Base-by-base conservation (phyloP, 2,888 invertebrate genomes). In the Liodrosophila aerea region DNA sequence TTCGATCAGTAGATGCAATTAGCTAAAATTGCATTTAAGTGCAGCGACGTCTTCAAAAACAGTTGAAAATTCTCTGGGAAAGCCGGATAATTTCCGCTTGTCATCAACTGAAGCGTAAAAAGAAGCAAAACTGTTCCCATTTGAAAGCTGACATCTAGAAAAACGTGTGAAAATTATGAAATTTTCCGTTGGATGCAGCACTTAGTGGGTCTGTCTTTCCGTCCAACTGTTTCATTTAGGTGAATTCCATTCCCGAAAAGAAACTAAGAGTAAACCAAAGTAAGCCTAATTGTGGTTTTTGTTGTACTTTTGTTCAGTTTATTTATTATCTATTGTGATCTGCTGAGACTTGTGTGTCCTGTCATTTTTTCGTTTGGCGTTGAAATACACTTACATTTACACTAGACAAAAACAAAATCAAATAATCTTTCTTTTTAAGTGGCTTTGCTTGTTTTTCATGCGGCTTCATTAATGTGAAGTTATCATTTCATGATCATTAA, bases 101-200 rank as follows among this genome's bases (percentile, higher is more conserved):
- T 76, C 82, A 71, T 60, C 51, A n/a, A 33, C 12, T 56, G 8
- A 54, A 52, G n/a, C n/a, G n/a, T n/a, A 22, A 22, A 22, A 5
- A 22, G 5, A 22, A 22, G 5, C 22, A 22, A 68, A 58, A 62
- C 56, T 61, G 57, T 57, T 73, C 51, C 63, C 53, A 59, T 61
- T 65, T 52, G 30, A 71, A 60, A 64, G 50, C 52, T 34, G 60
- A 60, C 57, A 47, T 12, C 29, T 66, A 18, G 62, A 77, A 77
- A 77, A 77, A 84, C 77, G 77, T 77, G 77, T 84, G 77, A 77
- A 77, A 59, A 81, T 71, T 81, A 81, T 84, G 82, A 77, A 84
- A 84, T 58, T 60, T n/a, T 73, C 74, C 73, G 67, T 73, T 76
- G 63, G 45, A 58, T 71, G 57, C 46, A 37, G 47, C 52, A 13